Base-by-base conservation (phyloP, 2,113 vertebrate species). In the Pomatorhinus ruficollis region DNA sequence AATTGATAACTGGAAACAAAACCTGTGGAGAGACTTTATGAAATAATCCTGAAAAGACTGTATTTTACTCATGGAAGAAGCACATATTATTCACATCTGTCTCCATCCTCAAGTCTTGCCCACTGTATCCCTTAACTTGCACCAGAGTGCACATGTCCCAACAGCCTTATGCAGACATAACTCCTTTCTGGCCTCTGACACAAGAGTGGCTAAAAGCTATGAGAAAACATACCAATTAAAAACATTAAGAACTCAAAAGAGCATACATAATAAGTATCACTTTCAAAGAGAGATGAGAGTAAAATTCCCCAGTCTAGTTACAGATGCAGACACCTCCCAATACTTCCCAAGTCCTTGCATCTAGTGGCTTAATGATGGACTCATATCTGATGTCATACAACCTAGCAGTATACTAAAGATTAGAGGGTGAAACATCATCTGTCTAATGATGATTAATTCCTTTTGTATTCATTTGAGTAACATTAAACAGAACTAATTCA, bases 401-500 rank as follows among this genome's bases (percentile, higher is more conserved):
- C n/a, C 59, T 70, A 92, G 33, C 20, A 78, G 47, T 49, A 56
- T 42, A 77, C 35, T 93, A 85, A 95, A 94, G 30, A 57, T 65
- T 80, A 45, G 54, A 54, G 21, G 42, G 39, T 72, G 91, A 93
- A 83, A 47, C 6, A 25, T 37, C 57, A 76, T 96, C 66, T 90
- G 97, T 71, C 52, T 97, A 94, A 97, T 96, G 68, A 84, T 96
- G 89, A 96, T 95, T 96, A 97, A 98, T 97, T 97, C 40, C 52
- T 96, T 97, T 96, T 97, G 94, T 97, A 95, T 95, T 97, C 68
- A 96, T 96, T 93, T 77, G 69, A 96, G 64, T 94, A 95, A 83
- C 54, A 89, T 91, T 96, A 96, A 97, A 97, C 90, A 97, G 81
- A 94, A 95, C 95, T 79, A 97, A 97, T 98, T 97, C 24, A 95